Conservation (phyloP, 2,113 vertebrate species). For the Enhydra lutris region DNA sequence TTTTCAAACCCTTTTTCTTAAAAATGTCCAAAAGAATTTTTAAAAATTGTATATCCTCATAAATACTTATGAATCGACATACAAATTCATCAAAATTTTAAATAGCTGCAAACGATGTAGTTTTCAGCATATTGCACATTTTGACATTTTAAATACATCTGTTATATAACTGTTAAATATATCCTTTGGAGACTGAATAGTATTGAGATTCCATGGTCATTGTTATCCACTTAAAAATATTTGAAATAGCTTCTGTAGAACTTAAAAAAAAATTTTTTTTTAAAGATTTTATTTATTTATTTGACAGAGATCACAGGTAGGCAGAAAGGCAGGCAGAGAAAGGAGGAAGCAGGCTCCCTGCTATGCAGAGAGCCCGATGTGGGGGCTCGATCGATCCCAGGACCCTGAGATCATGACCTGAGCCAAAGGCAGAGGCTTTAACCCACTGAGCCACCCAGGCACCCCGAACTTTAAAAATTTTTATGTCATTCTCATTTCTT, state of each 20-base stretch:
- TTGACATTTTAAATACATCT: conserved; percentile 56
- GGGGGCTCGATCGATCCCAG: no score
- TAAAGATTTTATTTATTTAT: no score
- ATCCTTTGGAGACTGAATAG: not conserved
- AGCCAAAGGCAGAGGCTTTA: no score
- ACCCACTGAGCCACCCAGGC: no score
- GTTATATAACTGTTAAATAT: not conserved
- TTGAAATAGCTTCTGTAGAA: not conserved
- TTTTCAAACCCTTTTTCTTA: not conserved
- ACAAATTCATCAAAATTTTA: conserved; percentile 23
- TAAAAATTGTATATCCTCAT: not conserved
- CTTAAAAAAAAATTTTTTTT: not conserved
- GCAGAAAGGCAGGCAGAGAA: no score
- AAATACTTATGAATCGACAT: not conserved
- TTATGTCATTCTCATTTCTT: not conserved
- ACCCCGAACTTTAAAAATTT: not conserved
- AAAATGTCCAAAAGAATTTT: not conserved
- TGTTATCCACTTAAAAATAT: not conserved
- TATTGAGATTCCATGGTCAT: not conserved
- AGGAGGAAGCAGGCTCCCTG: no score
- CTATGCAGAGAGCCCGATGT: no score
- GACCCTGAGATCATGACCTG: no score
- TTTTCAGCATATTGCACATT: conserved; percentile 44
- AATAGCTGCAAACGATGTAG: conserved; percentile 8
- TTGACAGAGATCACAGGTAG: no score